Conservation (phyloP, 2,113 vertebrate genomes). For the Neolamprologus sp. region DNA sequence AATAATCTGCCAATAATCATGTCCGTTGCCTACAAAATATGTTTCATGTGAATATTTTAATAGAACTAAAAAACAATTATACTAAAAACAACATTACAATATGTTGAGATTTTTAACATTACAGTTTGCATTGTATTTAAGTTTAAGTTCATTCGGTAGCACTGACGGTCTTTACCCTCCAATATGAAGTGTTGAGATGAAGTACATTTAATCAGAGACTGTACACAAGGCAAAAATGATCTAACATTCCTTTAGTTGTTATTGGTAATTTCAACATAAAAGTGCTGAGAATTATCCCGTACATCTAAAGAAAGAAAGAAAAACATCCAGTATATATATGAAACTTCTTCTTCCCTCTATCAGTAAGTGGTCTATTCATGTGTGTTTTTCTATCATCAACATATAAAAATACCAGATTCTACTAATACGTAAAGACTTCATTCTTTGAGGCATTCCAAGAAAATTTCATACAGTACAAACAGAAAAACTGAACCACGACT, state of each 20-base stretch:
- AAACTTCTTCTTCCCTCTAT: background rate
- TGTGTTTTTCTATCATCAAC: background rate
- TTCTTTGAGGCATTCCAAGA: slow-evolving; percentile 6
- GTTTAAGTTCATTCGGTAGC: background rate
- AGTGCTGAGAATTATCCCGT: background rate
- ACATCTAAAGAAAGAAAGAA: background rate
- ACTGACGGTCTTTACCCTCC: background rate
- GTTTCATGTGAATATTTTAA: background rate
- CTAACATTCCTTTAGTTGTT: background rate
- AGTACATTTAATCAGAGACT: background rate
- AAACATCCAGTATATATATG: background rate
- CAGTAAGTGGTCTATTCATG: background rate
- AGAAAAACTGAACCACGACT: background rate
- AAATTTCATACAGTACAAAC: background rate
- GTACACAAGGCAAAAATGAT: background rate
- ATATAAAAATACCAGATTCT: background rate
- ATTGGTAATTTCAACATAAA: background rate
- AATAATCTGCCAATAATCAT: background rate
- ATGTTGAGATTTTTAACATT: background rate
- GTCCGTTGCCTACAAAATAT: background rate
- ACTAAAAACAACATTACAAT: background rate
- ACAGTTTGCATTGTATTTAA: background rate
- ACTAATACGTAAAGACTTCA: background rate
- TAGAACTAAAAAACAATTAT: background rate
- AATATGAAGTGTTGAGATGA: background rate